A percentile compares a stretch with the other conserved stretches of the same genome.
Conservation (phyloP, 1,140 invertebrate species). For the Eriocheir sinensis region DNA sequence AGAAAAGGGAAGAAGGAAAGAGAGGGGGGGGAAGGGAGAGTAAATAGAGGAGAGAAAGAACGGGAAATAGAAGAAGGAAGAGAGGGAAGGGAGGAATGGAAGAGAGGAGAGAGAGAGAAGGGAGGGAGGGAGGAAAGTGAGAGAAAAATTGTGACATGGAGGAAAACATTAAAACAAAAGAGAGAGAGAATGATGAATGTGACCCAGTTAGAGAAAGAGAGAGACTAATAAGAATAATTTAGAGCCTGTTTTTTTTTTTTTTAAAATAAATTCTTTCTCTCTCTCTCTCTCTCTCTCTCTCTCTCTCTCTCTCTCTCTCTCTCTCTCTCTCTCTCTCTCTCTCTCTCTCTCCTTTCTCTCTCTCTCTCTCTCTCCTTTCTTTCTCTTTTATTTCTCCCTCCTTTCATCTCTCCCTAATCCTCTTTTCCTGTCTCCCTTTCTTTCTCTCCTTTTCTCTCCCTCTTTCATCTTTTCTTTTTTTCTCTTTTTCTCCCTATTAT, state of each 20-base stretch:
- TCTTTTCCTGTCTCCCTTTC: neutral
- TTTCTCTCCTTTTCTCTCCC: neutral
- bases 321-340: no score
- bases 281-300: neutral
- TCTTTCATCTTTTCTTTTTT: neutral
- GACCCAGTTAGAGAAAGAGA: neutral
- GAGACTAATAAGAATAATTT: neutral
- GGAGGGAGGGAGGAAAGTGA: no score
- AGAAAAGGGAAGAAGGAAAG: no score
- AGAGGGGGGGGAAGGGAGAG: no score
- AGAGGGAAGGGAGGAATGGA: no score
- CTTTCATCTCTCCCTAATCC: neutral
- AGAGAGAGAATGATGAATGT: neutral
- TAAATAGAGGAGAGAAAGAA: no score
- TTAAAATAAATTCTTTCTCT: neutral
- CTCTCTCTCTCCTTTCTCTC: neutral
- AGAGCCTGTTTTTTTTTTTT: neutral
- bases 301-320: no score
- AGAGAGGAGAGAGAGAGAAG: no score
- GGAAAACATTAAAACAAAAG: neutral
- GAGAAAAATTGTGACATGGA: no score
- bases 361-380: neutral
- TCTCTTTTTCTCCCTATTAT: no score
- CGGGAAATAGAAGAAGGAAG: no score
- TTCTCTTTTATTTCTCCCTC: neutral